These are phyloP conservation scores for Rhyacophila evoluta DNA, from an alignment of 2,888 invertebrate genomes.

Conservation along the genomic window DNA sequence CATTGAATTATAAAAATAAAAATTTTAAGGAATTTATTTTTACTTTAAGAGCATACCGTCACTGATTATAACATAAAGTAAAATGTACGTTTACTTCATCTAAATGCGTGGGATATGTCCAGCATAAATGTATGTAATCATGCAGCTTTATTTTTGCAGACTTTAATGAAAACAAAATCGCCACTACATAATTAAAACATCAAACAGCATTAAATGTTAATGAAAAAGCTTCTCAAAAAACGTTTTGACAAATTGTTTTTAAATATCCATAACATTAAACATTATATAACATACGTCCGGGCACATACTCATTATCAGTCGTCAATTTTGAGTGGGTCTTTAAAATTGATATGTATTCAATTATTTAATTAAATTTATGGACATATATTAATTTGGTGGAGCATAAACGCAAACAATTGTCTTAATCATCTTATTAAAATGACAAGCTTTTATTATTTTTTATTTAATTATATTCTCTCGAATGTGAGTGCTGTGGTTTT, in stretches of 20 bases:
- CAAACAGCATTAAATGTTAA: not conserved
- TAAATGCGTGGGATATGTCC: slow-evolving; percentile 8
- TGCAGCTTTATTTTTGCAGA: not conserved
- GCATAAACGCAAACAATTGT: too few relatives aligned
- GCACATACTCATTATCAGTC: not conserved
- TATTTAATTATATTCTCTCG: too few relatives aligned
- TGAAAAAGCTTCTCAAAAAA: not conserved
- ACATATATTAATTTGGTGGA: too few relatives aligned
- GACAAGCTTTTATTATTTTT: too few relatives aligned
- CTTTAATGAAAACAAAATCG: not conserved
- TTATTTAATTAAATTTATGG: not conserved
- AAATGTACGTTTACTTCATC: not conserved
- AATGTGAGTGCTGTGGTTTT: too few relatives aligned
- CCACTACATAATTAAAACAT: slow-evolving; percentile 17
- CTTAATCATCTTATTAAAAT: too few relatives aligned
- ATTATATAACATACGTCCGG: not conserved
- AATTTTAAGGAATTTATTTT: too few relatives aligned
- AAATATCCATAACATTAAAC: not conserved
- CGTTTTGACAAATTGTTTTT: not conserved
- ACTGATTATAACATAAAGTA: too few relatives aligned
- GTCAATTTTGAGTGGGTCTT: slow-evolving; percentile 11
- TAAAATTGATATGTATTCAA: not conserved
- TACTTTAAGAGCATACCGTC: too few relatives aligned
- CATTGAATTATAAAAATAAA: too few relatives aligned
- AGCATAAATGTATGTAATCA: not conserved